Conservation (phyloP, 1,140 invertebrate species). For the Metopolophium dirhodum region DNA sequence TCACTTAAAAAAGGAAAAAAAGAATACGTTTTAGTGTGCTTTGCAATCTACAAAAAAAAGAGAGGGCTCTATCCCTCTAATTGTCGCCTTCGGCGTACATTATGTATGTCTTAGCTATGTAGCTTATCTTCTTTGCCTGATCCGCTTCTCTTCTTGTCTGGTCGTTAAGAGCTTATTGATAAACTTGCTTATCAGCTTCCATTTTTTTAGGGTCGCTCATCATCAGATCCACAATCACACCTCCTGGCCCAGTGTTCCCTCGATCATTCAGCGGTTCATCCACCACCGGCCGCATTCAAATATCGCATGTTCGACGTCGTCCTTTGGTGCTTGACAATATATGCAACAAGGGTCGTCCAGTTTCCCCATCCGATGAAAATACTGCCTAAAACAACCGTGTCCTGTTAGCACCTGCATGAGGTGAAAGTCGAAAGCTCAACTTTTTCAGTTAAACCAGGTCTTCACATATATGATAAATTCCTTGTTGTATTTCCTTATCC, state of each 20-base stretch:
- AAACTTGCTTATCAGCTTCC: not conserved
- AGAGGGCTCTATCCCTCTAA: too few species aligned
- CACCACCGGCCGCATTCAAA: constrained; percentile 58
- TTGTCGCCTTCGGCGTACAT: not conserved
- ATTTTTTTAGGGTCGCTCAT: not conserved
- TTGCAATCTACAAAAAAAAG: too few species aligned
- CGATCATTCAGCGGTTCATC: not conserved
- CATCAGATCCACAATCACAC: not conserved
- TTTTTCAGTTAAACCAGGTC: constrained; percentile 55
- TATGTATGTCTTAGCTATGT: not conserved
- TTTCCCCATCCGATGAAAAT: constrained; percentile 60
- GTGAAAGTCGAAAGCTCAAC: constrained; percentile 59
- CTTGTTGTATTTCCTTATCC: not conserved
- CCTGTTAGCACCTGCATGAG: constrained; percentile 60
- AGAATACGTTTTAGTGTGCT: too few species aligned
- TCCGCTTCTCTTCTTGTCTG: not conserved
- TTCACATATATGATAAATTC: constrained; percentile 58
- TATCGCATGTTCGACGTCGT: constrained; percentile 60
- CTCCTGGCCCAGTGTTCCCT: not conserved
- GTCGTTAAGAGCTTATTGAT: not conserved
- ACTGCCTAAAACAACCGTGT: constrained; percentile 61
- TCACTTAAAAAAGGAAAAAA: too few species aligned
- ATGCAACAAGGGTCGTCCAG: constrained; percentile 41
- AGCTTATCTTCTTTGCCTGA: not conserved
- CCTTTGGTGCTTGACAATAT: constrained; percentile 57